These are phyloP conservation scores for Selene dorsalis DNA, from an alignment of 2,797 vertebrate genomes.

Conservation along the genomic window DNA sequence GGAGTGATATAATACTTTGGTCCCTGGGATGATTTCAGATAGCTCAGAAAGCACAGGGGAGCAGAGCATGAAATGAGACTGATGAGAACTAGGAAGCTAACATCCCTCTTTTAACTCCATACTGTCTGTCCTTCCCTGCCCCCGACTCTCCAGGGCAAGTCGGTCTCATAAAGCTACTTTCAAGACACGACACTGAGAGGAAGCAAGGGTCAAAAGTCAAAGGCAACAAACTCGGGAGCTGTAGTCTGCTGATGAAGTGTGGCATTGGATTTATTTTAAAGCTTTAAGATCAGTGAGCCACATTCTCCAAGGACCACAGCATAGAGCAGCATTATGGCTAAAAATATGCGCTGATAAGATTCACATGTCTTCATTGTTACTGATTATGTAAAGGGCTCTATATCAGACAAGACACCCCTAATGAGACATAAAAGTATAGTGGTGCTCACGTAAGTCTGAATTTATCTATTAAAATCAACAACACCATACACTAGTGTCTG, in stretches of 20 bases:
- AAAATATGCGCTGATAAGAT: not conserved
- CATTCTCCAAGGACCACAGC: not conserved
- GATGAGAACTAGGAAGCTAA: constrained; percentile 40
- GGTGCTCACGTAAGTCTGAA: not conserved
- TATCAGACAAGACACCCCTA: constrained; percentile 14
- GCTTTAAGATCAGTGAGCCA: constrained; percentile 1
- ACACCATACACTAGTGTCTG: not conserved
- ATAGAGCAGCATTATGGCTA: not conserved
- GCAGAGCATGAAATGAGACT: constrained; percentile 7
- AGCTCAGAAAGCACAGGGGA: constrained; percentile 16
- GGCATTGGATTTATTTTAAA: constrained; percentile 18
- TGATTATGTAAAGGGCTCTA: not conserved
- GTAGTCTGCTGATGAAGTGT: not conserved
- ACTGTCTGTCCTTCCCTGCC: constrained; percentile 44
- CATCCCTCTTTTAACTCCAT: constrained; percentile 23
- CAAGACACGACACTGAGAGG: constrained; percentile 37
- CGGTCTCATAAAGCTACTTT: constrained; percentile 63
- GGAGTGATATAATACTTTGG: constrained; percentile 10
- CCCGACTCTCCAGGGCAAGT: constrained; percentile 25
- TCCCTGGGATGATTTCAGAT: constrained; percentile 20
- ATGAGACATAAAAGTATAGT: constrained; percentile 26
- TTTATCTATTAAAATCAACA: not conserved
- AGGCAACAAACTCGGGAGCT: constrained; percentile 37
- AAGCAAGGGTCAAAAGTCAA: constrained; percentile 33
- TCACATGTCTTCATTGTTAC: constrained; percentile 21